A percentile compares a stretch with the other conserved stretches of the same genome.
These are phyloP conservation scores for Ceyx melanurus DNA, from an alignment of 2,113 vertebrate genomes.

Conservation along the genomic window DNA sequence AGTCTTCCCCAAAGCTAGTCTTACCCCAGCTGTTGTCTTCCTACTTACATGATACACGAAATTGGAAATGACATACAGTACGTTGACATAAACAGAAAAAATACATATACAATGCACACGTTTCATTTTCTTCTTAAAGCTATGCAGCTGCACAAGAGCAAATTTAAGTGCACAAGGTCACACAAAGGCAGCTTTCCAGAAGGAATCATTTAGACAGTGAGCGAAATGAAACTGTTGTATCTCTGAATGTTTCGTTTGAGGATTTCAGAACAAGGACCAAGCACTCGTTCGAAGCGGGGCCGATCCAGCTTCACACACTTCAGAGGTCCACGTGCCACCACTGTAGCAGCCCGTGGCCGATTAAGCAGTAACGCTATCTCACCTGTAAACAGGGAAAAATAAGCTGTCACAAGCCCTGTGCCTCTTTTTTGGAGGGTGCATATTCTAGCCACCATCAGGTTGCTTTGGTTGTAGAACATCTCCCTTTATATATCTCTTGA, in stretches of 20 bases:
- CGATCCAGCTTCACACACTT: conserved; percentile 96
- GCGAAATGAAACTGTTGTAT: conserved; percentile 98
- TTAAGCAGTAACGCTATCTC: conserved; percentile 94
- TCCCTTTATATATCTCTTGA: neutral
- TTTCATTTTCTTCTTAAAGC: conserved; percentile 71
- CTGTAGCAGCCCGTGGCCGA: conserved; percentile 91
- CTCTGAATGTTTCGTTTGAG: conserved; percentile 97
- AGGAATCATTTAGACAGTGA: conserved; percentile 85
- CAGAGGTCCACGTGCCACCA: conserved; percentile 91
- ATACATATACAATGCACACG: conserved; percentile 62
- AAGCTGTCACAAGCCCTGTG: neutral
- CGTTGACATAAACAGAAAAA: conserved; percentile 69
- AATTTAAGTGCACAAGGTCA: conserved; percentile 81
- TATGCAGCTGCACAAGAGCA: conserved; percentile 74
- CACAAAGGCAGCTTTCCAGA: conserved; percentile 60
- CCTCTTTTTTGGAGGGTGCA: neutral
- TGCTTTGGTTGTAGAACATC: neutral
- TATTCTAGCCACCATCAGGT: neutral
- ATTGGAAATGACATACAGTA: conserved; percentile 36
- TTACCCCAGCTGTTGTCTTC: neutral
- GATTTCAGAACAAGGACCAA: conserved; percentile 96
- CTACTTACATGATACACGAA: neutral
- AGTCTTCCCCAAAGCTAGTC: neutral
- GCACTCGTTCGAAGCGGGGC: conserved; percentile 93
- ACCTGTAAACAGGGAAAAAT: conserved; percentile 70